Base-by-base conservation (phyloP, 2,797 vertebrate species). In the Pempheris klunzingeri region DNA sequence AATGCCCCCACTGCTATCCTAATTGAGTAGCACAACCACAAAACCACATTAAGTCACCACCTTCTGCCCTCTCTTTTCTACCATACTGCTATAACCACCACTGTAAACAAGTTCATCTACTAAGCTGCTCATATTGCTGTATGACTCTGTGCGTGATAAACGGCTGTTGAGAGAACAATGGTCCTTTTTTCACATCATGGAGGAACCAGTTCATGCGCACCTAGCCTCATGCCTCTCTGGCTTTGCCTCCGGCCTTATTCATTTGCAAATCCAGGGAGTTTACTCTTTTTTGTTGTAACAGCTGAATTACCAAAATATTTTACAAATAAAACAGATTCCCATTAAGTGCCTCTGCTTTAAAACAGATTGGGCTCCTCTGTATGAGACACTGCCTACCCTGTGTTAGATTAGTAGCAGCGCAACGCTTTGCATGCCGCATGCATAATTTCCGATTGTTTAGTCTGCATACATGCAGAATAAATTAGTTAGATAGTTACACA, bases 101-200 rank as follows among this genome's bases (percentile, higher is more conserved):
- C 59, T 11, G 72, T 82, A 63, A 85, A 80, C 73, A 71, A 36
- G 71, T 88, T 87, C 70, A 75, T 91, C 82, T 81, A 64, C 88
- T 82, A 17, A 87, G 78, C 87, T 47, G 61, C 77, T 86, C 68
- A 28, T 83, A 68, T 85, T 86, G 78, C 88, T 87, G 73, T 55
- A 41, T 69, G 77, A 78, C 66, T 82, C 41, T 78, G 81, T 86
- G 80, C 66, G 54, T 90, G 90, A 88, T 88, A 84, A 87, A 88
- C 57, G 79, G 71, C 81, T 88, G 79, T 77, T 70, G 38, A 24
- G 70, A 90, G 88, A 94, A 92, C 92, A 93, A 93, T 90, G 85
- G 73, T 13, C 47, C 81, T 90, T 90, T 92, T 88, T 78, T 78
- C 78, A 59, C 59, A 71, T 73, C 72, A 80, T 70, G 77, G 87